Percentiles rank a stretch among this genome's conserved stretches.
phyloP scores from a whole-genome alignment of 2,797 vertebrate species.

The Pelodytes ibericus region DNA sequence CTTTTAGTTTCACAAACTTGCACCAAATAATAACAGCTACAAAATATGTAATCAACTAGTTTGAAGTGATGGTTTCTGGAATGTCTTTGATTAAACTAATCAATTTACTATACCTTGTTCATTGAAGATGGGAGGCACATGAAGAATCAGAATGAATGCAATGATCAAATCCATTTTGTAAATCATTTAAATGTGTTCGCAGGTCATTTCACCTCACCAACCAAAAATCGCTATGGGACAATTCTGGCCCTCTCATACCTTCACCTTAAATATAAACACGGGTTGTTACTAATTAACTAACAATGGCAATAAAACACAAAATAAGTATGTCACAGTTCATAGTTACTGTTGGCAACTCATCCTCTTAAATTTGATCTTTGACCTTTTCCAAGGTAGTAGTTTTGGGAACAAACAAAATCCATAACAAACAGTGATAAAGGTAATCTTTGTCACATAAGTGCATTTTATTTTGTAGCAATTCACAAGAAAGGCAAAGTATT shows the following conservation, averaged over 20 bases:
- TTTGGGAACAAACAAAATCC: conserved; percentile 12
- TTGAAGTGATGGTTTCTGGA: too few relatives aligned
- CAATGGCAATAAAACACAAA: conserved; percentile 17
- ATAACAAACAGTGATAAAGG: conserved; percentile 5
- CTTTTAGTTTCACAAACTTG: too few relatives aligned
- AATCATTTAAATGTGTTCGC: neutral
- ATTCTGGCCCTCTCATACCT: neutral
- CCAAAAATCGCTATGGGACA: neutral
- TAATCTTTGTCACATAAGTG: neutral
- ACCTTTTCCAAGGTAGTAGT: neutral
- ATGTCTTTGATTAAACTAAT: neutral
- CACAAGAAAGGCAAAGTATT: too few relatives aligned
- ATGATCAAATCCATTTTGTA: conserved; percentile 12
- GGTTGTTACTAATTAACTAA: conserved; percentile 47
- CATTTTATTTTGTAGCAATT: too few relatives aligned
- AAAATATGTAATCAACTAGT: too few relatives aligned
- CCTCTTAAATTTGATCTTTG: conserved; percentile 19
- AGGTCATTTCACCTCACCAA: neutral
- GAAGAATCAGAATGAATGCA: conserved; percentile 2
- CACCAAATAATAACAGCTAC: too few relatives aligned
- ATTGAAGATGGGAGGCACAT: neutral
- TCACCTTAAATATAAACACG: conserved; percentile 24
- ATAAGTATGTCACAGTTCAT: conserved; percentile 46
- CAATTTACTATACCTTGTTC: conserved; percentile 44
- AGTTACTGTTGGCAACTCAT: conserved; percentile 14